These are phyloP conservation scores for Aricia artaxerxes DNA, from an alignment of 2,888 invertebrate genomes.

Conservation along the genomic window DNA sequence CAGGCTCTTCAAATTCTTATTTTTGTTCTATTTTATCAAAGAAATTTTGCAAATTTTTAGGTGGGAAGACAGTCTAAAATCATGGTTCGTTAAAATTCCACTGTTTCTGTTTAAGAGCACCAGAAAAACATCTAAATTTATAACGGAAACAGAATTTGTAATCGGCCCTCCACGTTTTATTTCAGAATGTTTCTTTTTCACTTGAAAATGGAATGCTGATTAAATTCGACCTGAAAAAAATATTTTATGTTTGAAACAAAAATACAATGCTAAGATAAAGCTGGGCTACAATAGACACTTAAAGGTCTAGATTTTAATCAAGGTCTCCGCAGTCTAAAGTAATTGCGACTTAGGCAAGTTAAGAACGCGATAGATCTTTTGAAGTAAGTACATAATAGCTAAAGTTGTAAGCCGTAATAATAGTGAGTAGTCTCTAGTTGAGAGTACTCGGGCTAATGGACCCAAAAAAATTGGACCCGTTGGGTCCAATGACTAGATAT, in stretches of 20 bases:
- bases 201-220: slow-evolving; percentile 11
- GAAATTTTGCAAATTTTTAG: too few relatives aligned
- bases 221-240: background rate
- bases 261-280: too few relatives aligned
- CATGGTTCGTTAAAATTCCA: background rate
- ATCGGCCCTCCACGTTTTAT: background rate
- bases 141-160: background rate
- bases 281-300: background rate
- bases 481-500: too few relatives aligned
- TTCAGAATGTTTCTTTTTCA: background rate
- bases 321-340: background rate
- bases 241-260: background rate
- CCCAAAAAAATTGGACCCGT: too few relatives aligned
- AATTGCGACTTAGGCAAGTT: background rate
- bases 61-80: background rate
- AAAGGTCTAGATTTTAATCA: background rate
- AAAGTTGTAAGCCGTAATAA: too few relatives aligned
- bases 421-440: too few relatives aligned
- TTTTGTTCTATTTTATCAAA: too few relatives aligned
- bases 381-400: background rate
- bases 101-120: background rate
- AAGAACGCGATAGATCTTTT: background rate
- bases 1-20: too few relatives aligned
- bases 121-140: background rate
- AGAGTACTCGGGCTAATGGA: too few relatives aligned